Evolutionary conservation across 2,797 vertebrate genomes (phyloP).

Genomic region (Chiroxiphia lanceolata): DNA sequence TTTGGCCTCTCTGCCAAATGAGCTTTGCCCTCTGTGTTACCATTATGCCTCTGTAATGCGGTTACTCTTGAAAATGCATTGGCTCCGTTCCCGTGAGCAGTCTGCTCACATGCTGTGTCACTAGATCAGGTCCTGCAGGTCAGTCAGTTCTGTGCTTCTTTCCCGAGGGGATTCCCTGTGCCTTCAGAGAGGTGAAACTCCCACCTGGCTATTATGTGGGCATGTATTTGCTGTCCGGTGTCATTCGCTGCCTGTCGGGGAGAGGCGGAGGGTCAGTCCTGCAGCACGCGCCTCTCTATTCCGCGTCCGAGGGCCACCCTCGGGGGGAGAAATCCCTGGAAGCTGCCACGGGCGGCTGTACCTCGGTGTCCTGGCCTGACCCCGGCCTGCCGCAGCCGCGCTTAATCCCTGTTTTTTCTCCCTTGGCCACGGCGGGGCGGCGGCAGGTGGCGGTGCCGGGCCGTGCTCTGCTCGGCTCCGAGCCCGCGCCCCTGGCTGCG

Average conservation of each 20-base stretch:
- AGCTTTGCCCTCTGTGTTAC: neutral
- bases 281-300: accelerated
- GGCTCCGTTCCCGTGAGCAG: neutral
- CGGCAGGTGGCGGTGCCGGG: constrained; percentile 64
- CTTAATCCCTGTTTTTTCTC: accelerated
- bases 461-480: neutral
- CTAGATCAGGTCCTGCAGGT: neutral
- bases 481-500: neutral
- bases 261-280: neutral
- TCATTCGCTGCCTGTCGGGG: neutral
- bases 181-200: neutral
- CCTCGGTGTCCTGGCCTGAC: neutral
- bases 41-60: accelerated
- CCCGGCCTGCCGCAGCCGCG: neutral
- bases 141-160: neutral
- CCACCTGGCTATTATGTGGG: accelerated
- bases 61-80: neutral
- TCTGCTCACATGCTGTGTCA: neutral
- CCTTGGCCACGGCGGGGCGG: neutral
- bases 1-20: neutral
- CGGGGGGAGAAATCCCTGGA: neutral
- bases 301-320: neutral
- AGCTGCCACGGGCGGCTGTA: neutral
- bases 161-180: neutral
- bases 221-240: neutral